phyloP scores from a whole-genome alignment of 2,113 vertebrate genomes.

The Meles meles region DNA sequence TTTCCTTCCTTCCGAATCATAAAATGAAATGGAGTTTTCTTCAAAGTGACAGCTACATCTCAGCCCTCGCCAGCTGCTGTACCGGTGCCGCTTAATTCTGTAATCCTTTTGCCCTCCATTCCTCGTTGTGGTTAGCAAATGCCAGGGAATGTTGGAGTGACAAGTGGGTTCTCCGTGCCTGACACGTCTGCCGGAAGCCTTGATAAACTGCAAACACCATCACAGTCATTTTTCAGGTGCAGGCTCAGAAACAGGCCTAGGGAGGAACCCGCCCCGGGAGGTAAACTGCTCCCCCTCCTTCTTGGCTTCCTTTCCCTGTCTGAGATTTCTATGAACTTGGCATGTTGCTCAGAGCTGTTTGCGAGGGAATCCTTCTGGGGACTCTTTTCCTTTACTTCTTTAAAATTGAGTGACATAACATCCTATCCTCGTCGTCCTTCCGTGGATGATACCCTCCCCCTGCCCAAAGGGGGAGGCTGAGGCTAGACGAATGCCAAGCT shows the following conservation, averaged over 20 bases:
- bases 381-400: slow-evolving; percentile 52
- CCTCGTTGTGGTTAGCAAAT: slow-evolving; percentile 72
- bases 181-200: slow-evolving; percentile 74
- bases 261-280: slow-evolving; percentile 46
- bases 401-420: slow-evolving; percentile 26
- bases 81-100: slow-evolving; percentile 76
- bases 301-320: not conserved
- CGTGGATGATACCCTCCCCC: not conserved
- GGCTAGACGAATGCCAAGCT: not conserved
- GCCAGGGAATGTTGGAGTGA: slow-evolving; percentile 80
- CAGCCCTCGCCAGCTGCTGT: slow-evolving; percentile 72
- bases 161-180: slow-evolving; percentile 80
- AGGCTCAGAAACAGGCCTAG: slow-evolving; percentile 62
- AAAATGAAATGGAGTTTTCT: slow-evolving; percentile 84
- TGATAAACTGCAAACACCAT: slow-evolving; percentile 83
- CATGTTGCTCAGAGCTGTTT: slow-evolving; percentile 37
- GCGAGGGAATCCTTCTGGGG: slow-evolving; percentile 39
- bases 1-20: slow-evolving; percentile 77
- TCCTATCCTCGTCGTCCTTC: not conserved
- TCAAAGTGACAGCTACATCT: slow-evolving; percentile 84
- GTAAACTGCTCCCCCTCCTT: not conserved
- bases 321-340: slow-evolving; percentile 44
- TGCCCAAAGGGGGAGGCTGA: not conserved
- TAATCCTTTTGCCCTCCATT: slow-evolving; percentile 83
- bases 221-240: slow-evolving; percentile 75